These are phyloP conservation scores for Cuculus canorus DNA, from an alignment of 2,797 vertebrate genomes.

Conservation along the genomic window DNA sequence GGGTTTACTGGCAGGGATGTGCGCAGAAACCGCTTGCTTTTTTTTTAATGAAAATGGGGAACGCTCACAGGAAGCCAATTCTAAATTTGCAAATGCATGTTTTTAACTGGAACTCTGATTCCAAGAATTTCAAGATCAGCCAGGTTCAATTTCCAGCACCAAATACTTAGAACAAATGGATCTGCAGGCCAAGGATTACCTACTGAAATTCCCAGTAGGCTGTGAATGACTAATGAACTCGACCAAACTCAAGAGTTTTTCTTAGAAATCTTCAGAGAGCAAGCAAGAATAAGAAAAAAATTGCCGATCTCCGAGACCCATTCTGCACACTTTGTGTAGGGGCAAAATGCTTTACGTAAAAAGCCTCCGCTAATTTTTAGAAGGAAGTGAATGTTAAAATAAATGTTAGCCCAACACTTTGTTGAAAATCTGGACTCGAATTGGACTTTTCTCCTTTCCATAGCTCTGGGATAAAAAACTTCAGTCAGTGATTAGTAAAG, in stretches of 20 bases:
- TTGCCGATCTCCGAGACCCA: background rate
- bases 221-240: conserved; percentile 30
- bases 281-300: background rate
- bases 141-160: background rate
- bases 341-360: background rate
- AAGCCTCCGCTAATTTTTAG: background rate
- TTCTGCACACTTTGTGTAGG: background rate
- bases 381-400: background rate
- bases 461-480: background rate
- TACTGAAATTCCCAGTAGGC: conserved; percentile 39
- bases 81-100: conserved; percentile 16
- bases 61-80: conserved; percentile 29
- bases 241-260: conserved; percentile 25
- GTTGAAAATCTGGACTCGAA: background rate
- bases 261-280: conserved; percentile 39
- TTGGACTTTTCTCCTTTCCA: background rate
- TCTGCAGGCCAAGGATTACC: conserved; percentile 26
- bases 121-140: conserved; percentile 44
- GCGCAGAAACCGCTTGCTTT: background rate
- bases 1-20: conserved; percentile 37
- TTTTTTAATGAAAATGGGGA: background rate
- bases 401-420: background rate
- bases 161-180: conserved; percentile 43
- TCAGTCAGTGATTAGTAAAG: background rate
- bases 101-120: conserved; percentile 45